phyloP scores from a whole-genome alignment of 2,888 invertebrate species.

The Drosophila siamana region DNA sequence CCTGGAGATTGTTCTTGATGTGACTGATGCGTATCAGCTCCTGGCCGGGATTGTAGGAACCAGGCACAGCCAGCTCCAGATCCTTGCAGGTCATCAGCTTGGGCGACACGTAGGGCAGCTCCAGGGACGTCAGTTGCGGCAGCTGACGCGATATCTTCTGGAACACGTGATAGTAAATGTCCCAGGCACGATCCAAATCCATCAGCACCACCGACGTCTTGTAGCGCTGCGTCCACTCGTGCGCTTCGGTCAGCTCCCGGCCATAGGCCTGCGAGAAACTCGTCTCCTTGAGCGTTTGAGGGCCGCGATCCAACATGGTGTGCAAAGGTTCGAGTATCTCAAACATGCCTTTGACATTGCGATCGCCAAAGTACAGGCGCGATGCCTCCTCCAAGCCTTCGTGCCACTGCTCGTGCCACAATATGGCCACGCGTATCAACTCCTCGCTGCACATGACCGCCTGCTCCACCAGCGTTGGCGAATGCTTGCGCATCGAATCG shows the following conservation, averaged over 20 bases:
- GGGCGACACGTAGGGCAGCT: conserved; percentile 98
- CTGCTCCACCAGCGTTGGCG: conserved; percentile 95
- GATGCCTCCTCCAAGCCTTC: conserved; percentile 98
- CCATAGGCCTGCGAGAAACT: conserved; percentile 99
- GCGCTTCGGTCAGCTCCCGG: conserved; percentile 96
- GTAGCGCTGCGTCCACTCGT: conserved; percentile 97
- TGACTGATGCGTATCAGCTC: conserved; percentile 94
- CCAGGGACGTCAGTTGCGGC: conserved; percentile 95
- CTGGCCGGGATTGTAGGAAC: conserved; percentile 97
- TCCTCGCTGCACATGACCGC: conserved; percentile 98
- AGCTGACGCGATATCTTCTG: conserved; percentile 97
- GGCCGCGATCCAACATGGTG: conserved; percentile 96
- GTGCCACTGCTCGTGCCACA: conserved; percentile 99
- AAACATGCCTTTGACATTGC: conserved; percentile 98
- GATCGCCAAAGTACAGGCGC: conserved; percentile 97
- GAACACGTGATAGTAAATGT: conserved; percentile 99
- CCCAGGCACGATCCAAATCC: conserved; percentile 99
- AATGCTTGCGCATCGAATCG: conserved; percentile 98
- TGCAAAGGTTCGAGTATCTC: conserved; percentile 97
- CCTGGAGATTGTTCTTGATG: conserved; percentile 96
- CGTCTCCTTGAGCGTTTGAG: conserved; percentile 97
- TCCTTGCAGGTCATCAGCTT: conserved; percentile 95
- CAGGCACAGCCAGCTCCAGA: conserved; percentile 98
- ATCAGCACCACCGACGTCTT: conserved; percentile 93
- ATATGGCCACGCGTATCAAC: conserved; percentile 97